A percentile compares a stretch with the other conserved stretches of the same genome.
These are phyloP conservation scores for Cyclophora punctaria DNA, from an alignment of 2,888 invertebrate genomes.

Conservation along the genomic window DNA sequence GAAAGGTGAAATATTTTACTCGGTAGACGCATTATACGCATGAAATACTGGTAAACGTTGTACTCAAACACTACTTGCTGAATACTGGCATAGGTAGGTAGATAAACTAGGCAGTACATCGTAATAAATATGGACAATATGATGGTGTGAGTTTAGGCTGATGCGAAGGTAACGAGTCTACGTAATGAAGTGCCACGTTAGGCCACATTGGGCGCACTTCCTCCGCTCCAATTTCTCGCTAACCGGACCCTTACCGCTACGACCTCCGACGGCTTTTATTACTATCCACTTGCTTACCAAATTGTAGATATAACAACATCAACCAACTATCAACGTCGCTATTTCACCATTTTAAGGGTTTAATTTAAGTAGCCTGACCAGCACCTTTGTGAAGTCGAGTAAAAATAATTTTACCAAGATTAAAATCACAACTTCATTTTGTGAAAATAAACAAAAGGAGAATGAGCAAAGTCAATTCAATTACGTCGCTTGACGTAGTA, in stretches of 20 bases:
- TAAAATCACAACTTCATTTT: conserved; percentile 47
- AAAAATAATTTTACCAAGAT: conserved; percentile 30
- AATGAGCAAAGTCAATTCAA: conserved; percentile 56
- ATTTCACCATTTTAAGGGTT: not conserved
- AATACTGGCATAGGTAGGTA: not conserved
- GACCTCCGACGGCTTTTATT: conserved; percentile 44
- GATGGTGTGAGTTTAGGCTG: conserved; percentile 32
- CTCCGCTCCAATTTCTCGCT: conserved; percentile 54
- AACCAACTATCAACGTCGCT: not conserved
- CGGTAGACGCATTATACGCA: conserved; percentile 10
- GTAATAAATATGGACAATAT: conserved; percentile 13
- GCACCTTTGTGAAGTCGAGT: conserved; percentile 10
- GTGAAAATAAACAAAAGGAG: conserved; percentile 54
- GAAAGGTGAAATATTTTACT: conserved; percentile 33
- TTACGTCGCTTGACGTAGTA: conserved; percentile 54
- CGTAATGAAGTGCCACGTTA: conserved; percentile 62
- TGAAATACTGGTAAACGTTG: conserved; percentile 6
- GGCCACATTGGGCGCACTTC: conserved; percentile 44
- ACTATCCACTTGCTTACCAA: conserved; percentile 28
- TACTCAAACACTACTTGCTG: no score
- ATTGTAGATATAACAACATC: conserved; percentile 12
- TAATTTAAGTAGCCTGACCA: not conserved
- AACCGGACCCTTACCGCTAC: conserved; percentile 54
- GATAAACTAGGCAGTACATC: conserved; percentile 2
- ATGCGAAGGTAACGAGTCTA: conserved; percentile 49